Percentiles rank a stretch among this genome's conserved stretches.
phyloP scores from a whole-genome alignment of 2,797 vertebrate genomes.

The Myiotriccus ornatus region DNA sequence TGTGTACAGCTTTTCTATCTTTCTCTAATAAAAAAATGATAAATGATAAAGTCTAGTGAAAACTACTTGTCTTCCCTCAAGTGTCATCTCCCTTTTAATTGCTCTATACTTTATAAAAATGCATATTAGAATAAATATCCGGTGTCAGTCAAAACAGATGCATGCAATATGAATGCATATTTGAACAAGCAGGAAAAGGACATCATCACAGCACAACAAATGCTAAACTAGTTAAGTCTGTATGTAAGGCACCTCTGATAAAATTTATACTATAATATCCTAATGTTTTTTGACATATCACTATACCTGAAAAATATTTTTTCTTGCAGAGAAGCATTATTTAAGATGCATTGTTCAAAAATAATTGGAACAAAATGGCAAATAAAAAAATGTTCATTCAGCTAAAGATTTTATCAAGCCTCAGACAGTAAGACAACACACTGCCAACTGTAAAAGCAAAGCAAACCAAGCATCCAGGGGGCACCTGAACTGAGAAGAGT shows the following conservation, averaged over 20 bases:
- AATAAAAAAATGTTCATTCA: not conserved
- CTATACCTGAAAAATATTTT: not conserved
- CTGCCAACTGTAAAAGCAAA: not conserved
- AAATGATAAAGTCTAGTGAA: slow-evolving; percentile 72
- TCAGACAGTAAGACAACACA: not conserved
- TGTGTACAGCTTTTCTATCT: slow-evolving; percentile 79
- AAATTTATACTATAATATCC: not conserved
- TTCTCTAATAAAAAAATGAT: slow-evolving; percentile 79
- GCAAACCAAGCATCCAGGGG: not conserved
- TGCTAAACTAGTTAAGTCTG: not conserved
- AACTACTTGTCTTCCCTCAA: slow-evolving; percentile 56
- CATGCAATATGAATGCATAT: not conserved
- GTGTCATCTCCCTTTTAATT: slow-evolving; percentile 42
- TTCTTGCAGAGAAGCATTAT: not conserved
- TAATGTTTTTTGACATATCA: not conserved
- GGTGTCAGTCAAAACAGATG: not conserved
- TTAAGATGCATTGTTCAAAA: not conserved
- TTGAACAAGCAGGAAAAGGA: not conserved
- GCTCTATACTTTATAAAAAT: not conserved
- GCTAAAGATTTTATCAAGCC: not conserved
- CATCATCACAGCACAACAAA: not conserved
- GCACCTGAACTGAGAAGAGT: not conserved
- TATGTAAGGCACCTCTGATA: not conserved
- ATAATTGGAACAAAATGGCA: not conserved
- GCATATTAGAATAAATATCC: not conserved